Base-by-base conservation (phyloP, 2,113 vertebrate genomes). In the Cepphus grylle region DNA sequence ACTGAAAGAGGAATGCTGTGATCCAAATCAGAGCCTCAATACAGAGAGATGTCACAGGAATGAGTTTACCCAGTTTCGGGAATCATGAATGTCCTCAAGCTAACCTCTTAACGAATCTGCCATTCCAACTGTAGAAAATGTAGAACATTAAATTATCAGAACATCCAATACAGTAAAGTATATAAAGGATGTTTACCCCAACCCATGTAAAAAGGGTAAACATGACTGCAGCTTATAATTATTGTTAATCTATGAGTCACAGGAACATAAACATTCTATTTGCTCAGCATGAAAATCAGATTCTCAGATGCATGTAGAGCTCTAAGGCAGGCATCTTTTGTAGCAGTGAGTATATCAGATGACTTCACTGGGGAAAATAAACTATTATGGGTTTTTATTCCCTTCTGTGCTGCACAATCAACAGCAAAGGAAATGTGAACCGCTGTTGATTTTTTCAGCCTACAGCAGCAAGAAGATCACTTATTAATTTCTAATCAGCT, bases 241-340 rank as follows among this genome's bases (percentile, higher is more conserved):
- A 32, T 11, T 58, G 55, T 26, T 88, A 20, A 94, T 58, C 47
- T 45, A 6, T 80, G 89, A 93, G 78, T 95, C 91, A 95, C 45
- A 58, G 77, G 79, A 72, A 6, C 19, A 76, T 8, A 30, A 73
- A 52, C 49, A 34, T 11, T 80, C 76, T 80, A 26, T 40, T 45
- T n/a, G 77, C 47, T 90, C 32, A 16, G 45, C 70, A 65, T 4
- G 25, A 62, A 81, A 91, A 82, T 30, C 6, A n/a, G 23, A 58
- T 42, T 69, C 63, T 76, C 2, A 9, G 47, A 49, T 0, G 0
- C 58, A 87, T 0, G 0, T 1, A 69, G 49, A 81, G 40, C 17
- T 91, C 52, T 38, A 45, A 67, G 20, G 29, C 4, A 1, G 29
- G 34, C 32, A 81, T 9, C 12, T 71, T 34, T 13, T 4, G 6